phyloP scores from a whole-genome alignment of 1,140 invertebrate species.

The Parapsyche elsis region DNA sequence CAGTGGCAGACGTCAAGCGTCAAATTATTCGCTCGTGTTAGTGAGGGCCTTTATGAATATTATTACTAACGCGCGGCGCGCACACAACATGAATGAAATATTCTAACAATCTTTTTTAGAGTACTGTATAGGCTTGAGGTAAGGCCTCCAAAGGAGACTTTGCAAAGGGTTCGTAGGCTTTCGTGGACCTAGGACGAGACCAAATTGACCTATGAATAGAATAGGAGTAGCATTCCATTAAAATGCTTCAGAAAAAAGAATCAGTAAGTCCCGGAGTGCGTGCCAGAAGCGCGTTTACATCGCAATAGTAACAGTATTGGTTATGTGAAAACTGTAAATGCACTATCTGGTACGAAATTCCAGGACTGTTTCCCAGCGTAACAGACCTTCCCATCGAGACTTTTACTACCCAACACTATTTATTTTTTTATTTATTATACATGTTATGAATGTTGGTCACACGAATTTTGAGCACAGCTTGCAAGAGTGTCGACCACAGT shows the following conservation, averaged over 20 bases:
- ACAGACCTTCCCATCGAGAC: neutral
- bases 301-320: slow-evolving; percentile 66
- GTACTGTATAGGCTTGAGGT: neutral
- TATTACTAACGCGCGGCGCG: too few relatives aligned
- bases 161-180: neutral
- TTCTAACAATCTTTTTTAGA: too few relatives aligned
- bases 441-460: neutral
- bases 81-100: too few relatives aligned
- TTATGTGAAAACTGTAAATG: slow-evolving; percentile 93
- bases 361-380: slow-evolving; percentile 65
- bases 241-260: neutral
- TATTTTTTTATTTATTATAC: slow-evolving; percentile 20
- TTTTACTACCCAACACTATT: neutral
- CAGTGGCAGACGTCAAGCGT: too few relatives aligned
- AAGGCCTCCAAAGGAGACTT: neutral
- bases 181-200: neutral
- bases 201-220: neutral
- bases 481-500: too few relatives aligned
- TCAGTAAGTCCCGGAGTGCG: slow-evolving; percentile 78
- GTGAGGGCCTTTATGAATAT: too few relatives aligned
- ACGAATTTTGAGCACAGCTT: neutral
- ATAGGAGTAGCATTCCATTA: neutral
- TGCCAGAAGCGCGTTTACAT: slow-evolving; percentile 98
- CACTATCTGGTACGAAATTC: slow-evolving; percentile 99
- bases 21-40: too few relatives aligned